Conservation (phyloP, 2,797 vertebrate genomes). For the Ptychadena robeensis region DNA sequence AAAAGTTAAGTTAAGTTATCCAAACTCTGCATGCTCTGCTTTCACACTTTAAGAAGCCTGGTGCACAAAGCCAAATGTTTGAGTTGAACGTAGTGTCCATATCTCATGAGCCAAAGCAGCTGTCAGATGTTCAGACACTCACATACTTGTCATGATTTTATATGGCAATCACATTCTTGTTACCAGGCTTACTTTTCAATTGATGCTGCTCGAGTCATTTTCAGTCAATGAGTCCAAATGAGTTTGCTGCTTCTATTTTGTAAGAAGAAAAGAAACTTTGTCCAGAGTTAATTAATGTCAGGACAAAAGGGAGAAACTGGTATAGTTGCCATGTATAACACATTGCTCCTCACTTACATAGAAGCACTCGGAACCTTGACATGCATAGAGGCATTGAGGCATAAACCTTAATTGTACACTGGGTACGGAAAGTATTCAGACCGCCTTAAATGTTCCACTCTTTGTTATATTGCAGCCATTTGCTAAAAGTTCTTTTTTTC, state of each 20-base stretch:
- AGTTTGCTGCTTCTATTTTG: neutral
- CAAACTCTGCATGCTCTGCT: constrained; percentile 9
- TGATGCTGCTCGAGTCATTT: neutral
- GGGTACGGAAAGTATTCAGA: too few species aligned
- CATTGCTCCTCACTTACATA: neutral
- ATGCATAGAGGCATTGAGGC: too few species aligned
- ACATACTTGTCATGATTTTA: constrained; percentile 2
- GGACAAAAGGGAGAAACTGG: neutral
- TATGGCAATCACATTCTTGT: neutral
- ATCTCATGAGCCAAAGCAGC: constrained; percentile 6
- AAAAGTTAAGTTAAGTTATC: constrained; percentile 30
- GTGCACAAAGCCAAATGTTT: constrained; percentile 20
- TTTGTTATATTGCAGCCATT: too few species aligned
- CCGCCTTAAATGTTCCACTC: too few species aligned
- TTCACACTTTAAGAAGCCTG: constrained; percentile 10
- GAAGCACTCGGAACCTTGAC: too few species aligned
- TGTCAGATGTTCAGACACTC: constrained; percentile 19
- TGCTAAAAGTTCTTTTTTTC: too few species aligned
- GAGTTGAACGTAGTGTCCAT: neutral
- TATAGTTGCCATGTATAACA: neutral
- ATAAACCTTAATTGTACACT: too few species aligned
- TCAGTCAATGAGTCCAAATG: neutral
- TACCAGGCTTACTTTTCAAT: neutral
- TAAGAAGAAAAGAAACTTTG: neutral
- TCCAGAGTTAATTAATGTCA: neutral